Base-by-base conservation (phyloP, 2,888 invertebrate genomes). In the Euclidia mi region DNA sequence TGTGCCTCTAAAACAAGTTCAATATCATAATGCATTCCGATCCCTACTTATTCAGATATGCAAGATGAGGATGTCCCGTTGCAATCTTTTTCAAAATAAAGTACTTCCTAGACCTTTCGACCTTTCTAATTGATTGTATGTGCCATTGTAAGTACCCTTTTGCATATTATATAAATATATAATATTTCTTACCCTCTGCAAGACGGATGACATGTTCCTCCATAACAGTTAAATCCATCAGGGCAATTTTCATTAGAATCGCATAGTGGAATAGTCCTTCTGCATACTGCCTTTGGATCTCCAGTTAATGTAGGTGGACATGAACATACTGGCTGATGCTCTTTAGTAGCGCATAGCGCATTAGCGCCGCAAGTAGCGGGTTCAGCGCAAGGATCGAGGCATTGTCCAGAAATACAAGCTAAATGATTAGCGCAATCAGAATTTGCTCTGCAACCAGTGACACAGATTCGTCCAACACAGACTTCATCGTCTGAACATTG, bases 401-500 rank as follows among this genome's bases (percentile, higher is more conserved):
- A 98, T 82, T 97, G 96, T 67, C 97, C 98, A 71, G 96, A 96
- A 58, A 96, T 87, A 78, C 98, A 98, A n/a, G 96, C 95, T 63
- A 96, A 95, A 71, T 96, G 95, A 47, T 94, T 91, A 0, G 96
- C 95, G 81, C 98, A 98, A 43, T 97, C 97, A 2, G 96, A 95
- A 84, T 98, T 96, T 6, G 97, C 96, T 79, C 98, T 96, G 83
- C 98, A 98, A 38, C 98, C 98, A 34, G 95, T 95, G 7, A 96
- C 90, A 82, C 98, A 98, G 53, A 96, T 95, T 20, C 98, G 94
- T 18, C 97, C 97, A 81, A 98, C 96, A 78, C 98, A 98, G 47
- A 98, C 96, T 91, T 98, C 98, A 31, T 97, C 98, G 71, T 96
- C 97, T 45, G 97, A 96, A 76, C 98, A 98, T 80, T 98, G 98